Evolutionary conservation across 1,140 invertebrate genomes (phyloP).

Genomic region (Drosophila pseudoobscura): DNA sequence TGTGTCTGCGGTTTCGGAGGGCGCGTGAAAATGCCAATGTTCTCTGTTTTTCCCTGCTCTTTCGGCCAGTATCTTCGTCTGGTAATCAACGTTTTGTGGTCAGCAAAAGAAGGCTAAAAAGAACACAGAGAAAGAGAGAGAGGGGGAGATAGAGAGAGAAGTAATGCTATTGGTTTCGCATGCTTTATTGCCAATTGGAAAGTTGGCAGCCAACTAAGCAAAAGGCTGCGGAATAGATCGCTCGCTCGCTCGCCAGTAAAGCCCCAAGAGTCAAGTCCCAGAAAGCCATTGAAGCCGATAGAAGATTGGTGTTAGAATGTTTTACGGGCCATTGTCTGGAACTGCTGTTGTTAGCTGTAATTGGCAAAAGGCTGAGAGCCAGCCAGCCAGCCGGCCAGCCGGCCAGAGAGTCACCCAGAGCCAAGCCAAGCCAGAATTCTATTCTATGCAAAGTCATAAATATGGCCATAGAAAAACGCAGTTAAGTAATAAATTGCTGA

Average conservation of each 20-base stretch:
- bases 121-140: slow-evolving; percentile 6
- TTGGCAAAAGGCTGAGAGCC: slow-evolving; percentile 42
- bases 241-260: not conserved
- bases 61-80: slow-evolving; percentile 49
- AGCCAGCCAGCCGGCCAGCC: slow-evolving; percentile 7
- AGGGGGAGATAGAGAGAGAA: slow-evolving; percentile 27
- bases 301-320: slow-evolving; percentile 71
- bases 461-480: slow-evolving; percentile 38
- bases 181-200: slow-evolving; percentile 82
- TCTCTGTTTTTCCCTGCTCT: slow-evolving; percentile 1
- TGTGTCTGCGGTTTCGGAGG: slow-evolving; percentile 60
- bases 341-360: slow-evolving; percentile 52
- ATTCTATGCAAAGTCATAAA: slow-evolving; percentile 69
- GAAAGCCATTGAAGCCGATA: slow-evolving; percentile 58
- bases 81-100: slow-evolving; percentile 81
- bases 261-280: slow-evolving; percentile 26
- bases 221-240: slow-evolving; percentile 2
- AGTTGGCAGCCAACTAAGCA: slow-evolving; percentile 58
- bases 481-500: slow-evolving; percentile 70
- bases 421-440: not conserved
- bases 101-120: slow-evolving; percentile 42
- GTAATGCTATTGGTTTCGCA: slow-evolving; percentile 73
- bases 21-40: slow-evolving; percentile 77
- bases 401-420: slow-evolving; percentile 2
- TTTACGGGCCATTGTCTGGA: slow-evolving; percentile 74